Percentiles rank a stretch among this genome's conserved stretches.
Conservation (phyloP, 2,113 vertebrate species). For the Albula goreensis region DNA sequence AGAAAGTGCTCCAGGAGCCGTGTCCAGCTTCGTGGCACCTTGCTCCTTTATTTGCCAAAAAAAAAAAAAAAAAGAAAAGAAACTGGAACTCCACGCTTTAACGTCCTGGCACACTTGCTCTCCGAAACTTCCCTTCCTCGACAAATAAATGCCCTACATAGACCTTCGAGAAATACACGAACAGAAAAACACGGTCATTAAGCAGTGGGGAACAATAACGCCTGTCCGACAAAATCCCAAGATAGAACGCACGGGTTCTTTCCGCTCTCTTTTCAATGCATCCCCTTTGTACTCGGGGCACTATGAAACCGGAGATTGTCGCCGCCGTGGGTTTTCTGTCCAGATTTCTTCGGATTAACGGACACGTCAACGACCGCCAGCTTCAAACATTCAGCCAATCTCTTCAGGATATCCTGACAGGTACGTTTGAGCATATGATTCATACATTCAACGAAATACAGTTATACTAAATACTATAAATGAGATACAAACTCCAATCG, state of each 20-base stretch:
- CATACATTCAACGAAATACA: background rate
- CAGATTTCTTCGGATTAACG: constrained; percentile 93
- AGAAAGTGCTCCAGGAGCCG: constrained; percentile 52
- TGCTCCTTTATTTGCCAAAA: constrained; percentile 49
- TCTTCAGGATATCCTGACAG: constrained; percentile 92
- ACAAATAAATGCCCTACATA: constrained; percentile 64
- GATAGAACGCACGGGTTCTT: constrained; percentile 76
- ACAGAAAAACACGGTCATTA: constrained; percentile 43
- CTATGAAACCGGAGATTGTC: constrained; percentile 94
- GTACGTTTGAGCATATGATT: constrained; percentile 61
- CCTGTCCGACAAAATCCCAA: constrained; percentile 18
- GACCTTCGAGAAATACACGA: constrained; percentile 50
- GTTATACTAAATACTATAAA: background rate
- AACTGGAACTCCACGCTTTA: constrained; percentile 53
- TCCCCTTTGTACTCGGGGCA: constrained; percentile 78
- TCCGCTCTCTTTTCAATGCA: constrained; percentile 76
- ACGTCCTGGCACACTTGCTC: constrained; percentile 43
- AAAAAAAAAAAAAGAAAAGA: constrained; percentile 18
- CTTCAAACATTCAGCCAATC: constrained; percentile 94
- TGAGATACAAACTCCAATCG: background rate
- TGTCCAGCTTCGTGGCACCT: constrained; percentile 26
- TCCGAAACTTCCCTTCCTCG: constrained; percentile 48
- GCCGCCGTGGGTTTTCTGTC: constrained; percentile 93
- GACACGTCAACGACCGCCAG: constrained; percentile 92
- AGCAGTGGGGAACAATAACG: constrained; percentile 39